Evolutionary conservation across 2,888 invertebrate genomes (phyloP).

Genomic region (Maniola hyperantus): DNA sequence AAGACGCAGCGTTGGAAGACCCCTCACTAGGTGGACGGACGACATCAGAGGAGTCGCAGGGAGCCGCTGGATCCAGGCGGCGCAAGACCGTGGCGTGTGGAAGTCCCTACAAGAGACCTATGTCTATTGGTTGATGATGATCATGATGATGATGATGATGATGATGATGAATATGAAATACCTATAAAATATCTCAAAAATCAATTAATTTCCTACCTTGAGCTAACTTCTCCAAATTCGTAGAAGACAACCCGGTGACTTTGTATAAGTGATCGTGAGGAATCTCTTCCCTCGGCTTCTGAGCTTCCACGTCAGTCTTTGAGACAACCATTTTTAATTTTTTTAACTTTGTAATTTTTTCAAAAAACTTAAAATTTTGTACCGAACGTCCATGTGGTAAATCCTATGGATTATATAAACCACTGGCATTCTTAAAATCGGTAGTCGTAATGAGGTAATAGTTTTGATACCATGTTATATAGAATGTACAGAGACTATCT

Average conservation of each 20-base stretch:
- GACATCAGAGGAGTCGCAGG: too few relatives aligned
- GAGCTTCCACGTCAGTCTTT: constrained; percentile 55
- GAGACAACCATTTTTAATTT: constrained; percentile 49
- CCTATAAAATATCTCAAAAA: too few relatives aligned
- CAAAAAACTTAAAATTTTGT: constrained; percentile 11
- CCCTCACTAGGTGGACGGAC: too few relatives aligned
- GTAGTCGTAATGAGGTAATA: constrained; percentile 40
- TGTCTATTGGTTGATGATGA: too few relatives aligned
- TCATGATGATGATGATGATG: too few relatives aligned
- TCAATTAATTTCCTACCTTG: constrained; percentile 55
- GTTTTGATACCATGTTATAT: constrained; percentile 43
- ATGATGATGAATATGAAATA: too few relatives aligned
- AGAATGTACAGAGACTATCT: constrained; percentile 46
- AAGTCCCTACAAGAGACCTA: too few relatives aligned
- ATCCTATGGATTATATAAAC: constrained; percentile 32
- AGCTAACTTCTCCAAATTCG: constrained; percentile 69
- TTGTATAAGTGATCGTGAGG: constrained; percentile 70
- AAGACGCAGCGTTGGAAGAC: too few relatives aligned
- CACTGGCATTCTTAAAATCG: constrained; percentile 33
- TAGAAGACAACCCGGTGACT: constrained; percentile 70
- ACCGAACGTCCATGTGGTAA: constrained; percentile 33
- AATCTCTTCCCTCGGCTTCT: constrained; percentile 58
- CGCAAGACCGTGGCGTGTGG: too few relatives aligned
- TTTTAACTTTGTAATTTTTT: constrained; percentile 5
- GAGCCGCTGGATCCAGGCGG: too few relatives aligned